Percentiles rank a stretch among this genome's conserved stretches.
These are phyloP conservation scores for Manis pentadactyla DNA, from an alignment of 2,797 vertebrate genomes.

Conservation along the genomic window DNA sequence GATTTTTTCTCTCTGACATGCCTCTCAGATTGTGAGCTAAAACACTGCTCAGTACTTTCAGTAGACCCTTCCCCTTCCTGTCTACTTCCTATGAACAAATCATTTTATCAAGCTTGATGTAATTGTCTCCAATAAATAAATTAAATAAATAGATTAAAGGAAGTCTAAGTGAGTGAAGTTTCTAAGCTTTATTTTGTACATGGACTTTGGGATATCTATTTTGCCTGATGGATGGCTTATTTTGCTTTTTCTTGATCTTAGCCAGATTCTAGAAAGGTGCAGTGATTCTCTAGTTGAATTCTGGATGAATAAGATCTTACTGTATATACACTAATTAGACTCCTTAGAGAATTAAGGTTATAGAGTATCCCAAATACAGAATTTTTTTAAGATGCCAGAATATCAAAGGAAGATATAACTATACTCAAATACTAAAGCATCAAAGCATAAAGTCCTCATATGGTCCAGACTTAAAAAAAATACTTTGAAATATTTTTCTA, in stretches of 20 bases:
- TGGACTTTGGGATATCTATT: background rate
- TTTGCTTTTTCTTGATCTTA: background rate
- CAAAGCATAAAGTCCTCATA: background rate
- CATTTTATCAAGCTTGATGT: slow-evolving; percentile 9
- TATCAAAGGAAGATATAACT: slow-evolving; percentile 12
- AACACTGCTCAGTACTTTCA: background rate
- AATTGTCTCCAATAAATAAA: slow-evolving; percentile 30
- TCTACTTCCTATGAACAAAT: background rate
- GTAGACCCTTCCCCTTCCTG: background rate
- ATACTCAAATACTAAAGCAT: slow-evolving; percentile 15
- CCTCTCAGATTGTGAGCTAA: background rate
- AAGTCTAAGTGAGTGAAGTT: background rate
- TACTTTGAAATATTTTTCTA: background rate
- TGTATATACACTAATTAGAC: background rate
- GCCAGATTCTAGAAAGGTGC: background rate
- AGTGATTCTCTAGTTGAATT: background rate
- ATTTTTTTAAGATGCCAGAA: background rate
- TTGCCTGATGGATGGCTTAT: background rate
- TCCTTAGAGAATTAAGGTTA: background rate
- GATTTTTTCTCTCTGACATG: background rate
- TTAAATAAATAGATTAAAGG: background rate
- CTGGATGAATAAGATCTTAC: background rate
- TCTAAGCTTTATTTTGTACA: background rate
- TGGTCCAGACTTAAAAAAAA: background rate
- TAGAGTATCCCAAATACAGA: background rate